A percentile compares a stretch with the other conserved stretches of the same genome.
These are phyloP conservation scores for Taxidea taxus DNA, from an alignment of 2,113 vertebrate genomes.

Conservation along the genomic window DNA sequence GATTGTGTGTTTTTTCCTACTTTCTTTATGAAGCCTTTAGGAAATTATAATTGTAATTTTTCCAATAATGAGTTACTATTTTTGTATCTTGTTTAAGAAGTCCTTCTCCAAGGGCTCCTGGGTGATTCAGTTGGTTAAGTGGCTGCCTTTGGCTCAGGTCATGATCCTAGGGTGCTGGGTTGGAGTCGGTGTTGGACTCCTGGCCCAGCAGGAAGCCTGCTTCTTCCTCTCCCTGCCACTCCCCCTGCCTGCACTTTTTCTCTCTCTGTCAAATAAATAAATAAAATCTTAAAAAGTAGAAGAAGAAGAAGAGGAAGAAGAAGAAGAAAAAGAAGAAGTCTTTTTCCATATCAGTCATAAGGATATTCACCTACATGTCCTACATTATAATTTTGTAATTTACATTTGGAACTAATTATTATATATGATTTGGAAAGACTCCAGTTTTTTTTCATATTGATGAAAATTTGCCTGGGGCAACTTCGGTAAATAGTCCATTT, in stretches of 20 bases:
- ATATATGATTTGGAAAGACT: not conserved
- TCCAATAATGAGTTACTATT: not conserved
- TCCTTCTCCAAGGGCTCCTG: not conserved
- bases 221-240: too few species aligned
- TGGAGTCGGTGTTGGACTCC: accelerated
- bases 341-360: not conserved
- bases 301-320: too few species aligned
- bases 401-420: not conserved
- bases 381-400: not conserved
- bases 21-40: not conserved
- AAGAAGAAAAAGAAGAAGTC: not conserved
- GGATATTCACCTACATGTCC: not conserved
- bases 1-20: not conserved
- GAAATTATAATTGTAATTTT: not conserved
- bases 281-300: too few species aligned
- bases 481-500: not conserved
- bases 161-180: too few species aligned
- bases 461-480: not conserved
- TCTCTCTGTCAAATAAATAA: too few species aligned
- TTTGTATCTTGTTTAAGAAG: not conserved
- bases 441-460: not conserved
- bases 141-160: too few species aligned
- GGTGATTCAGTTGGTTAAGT: too few species aligned
- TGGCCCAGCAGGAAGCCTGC: too few species aligned
- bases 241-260: too few species aligned